phyloP scores from a whole-genome alignment of 2,113 vertebrate species.

The Trogon melanurus region DNA sequence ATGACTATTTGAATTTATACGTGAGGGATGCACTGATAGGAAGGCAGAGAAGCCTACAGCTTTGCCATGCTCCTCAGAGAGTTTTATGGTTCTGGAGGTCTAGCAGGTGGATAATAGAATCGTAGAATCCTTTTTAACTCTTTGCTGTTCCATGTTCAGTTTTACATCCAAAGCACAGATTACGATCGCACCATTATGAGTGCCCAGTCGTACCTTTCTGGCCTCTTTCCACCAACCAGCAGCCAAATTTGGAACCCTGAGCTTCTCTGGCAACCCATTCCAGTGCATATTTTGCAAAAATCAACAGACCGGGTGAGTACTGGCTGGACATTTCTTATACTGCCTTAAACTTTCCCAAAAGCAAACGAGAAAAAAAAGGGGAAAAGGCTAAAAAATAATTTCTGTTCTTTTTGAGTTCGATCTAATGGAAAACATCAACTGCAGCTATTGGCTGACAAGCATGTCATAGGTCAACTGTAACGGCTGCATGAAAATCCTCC shows the following conservation, averaged over 20 bases:
- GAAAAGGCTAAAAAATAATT: not conserved
- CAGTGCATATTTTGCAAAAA: slow-evolving; percentile 84
- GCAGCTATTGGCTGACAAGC: not conserved
- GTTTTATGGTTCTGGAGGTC: not conserved
- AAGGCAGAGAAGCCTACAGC: not conserved
- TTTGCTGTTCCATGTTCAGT: slow-evolving; percentile 65
- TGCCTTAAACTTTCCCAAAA: not conserved
- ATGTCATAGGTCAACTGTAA: not conserved
- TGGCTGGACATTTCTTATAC: not conserved
- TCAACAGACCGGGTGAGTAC: slow-evolving; percentile 81
- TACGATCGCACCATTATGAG: slow-evolving; percentile 93
- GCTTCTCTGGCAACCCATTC: slow-evolving; percentile 88
- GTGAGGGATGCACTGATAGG: not conserved
- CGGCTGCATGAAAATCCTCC: not conserved
- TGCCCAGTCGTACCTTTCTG: slow-evolving; percentile 85
- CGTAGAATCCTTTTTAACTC: not conserved
- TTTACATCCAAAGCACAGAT: slow-evolving; percentile 90
- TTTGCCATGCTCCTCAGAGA: not conserved
- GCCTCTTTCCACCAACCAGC: slow-evolving; percentile 83
- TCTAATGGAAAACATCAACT: not conserved
- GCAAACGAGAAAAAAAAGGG: not conserved
- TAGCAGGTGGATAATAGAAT: not conserved
- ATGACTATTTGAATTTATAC: not conserved
- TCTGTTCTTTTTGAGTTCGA: not conserved
- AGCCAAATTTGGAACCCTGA: slow-evolving; percentile 74